Conservation (phyloP, 2,888 invertebrate genomes). For the Volucella inanis region DNA sequence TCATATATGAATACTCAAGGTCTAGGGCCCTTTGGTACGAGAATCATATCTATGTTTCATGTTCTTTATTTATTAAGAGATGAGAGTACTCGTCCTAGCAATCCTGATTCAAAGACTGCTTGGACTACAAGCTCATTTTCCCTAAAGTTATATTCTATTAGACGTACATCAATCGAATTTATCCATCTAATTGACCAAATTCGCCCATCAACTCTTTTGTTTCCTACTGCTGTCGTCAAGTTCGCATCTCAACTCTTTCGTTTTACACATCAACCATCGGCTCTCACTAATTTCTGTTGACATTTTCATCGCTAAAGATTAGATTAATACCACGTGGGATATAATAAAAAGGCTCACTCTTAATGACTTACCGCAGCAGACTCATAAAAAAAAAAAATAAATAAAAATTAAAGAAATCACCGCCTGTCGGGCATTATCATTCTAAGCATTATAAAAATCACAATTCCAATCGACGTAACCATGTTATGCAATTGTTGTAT, state of each 20-base stretch:
- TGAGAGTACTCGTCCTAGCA: too few relatives aligned
- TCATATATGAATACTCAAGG: too few relatives aligned
- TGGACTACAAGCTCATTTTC: too few relatives aligned
- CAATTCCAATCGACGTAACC: constrained; percentile 51
- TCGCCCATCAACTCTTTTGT: too few relatives aligned
- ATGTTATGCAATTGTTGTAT: constrained; percentile 65
- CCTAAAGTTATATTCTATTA: too few relatives aligned
- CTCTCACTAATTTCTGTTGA: not conserved
- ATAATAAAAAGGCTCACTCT: not conserved
- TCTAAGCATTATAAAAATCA: constrained; percentile 36
- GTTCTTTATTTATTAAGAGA: too few relatives aligned
- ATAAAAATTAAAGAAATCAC: not conserved
- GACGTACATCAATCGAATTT: too few relatives aligned
- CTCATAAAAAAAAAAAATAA: not conserved
- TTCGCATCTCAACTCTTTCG: constrained; percentile 33
- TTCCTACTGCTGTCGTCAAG: not conserved
- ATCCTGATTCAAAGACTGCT: too few relatives aligned
- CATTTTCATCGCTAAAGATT: constrained; percentile 4
- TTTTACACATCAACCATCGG: not conserved
- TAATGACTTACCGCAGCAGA: constrained; percentile 4
- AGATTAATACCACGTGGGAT: not conserved
- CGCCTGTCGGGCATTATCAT: constrained; percentile 25
- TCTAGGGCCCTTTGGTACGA: too few relatives aligned
- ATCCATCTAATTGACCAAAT: too few relatives aligned
- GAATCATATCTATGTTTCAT: too few relatives aligned